Evolutionary conservation across 2,888 invertebrate species (phyloP).

Genomic region (Eilema depressum): DNA sequence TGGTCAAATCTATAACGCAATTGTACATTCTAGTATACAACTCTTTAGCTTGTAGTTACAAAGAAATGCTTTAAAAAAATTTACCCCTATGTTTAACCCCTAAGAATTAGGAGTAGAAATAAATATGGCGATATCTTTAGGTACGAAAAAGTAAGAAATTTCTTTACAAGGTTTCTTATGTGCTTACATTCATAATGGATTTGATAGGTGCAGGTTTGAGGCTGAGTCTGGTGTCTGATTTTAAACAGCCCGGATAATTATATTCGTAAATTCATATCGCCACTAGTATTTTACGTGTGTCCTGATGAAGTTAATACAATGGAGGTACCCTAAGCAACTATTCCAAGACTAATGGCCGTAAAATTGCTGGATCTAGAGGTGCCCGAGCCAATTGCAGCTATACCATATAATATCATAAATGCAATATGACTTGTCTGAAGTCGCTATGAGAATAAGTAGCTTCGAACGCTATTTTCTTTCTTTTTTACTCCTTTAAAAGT

Average conservation of each 20-base stretch:
- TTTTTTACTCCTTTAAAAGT: background rate
- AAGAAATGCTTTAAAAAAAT: too few species aligned
- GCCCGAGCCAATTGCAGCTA: conserved; percentile 1
- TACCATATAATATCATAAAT: background rate
- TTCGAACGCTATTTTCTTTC: background rate
- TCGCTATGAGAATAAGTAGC: background rate
- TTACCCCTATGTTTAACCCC: too few species aligned
- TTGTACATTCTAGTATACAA: background rate
- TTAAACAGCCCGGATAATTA: too few species aligned
- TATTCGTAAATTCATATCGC: background rate
- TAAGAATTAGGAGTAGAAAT: too few species aligned
- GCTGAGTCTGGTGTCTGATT: too few species aligned
- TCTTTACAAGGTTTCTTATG: too few species aligned
- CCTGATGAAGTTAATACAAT: background rate
- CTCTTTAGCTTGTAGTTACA: too few species aligned
- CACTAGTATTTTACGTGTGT: background rate
- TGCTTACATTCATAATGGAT: too few species aligned
- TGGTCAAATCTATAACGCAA: background rate
- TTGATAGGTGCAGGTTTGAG: too few species aligned
- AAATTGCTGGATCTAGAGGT: conserved; percentile 18
- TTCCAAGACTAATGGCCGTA: conserved; percentile 6
- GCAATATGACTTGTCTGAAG: background rate
- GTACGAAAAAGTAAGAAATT: too few species aligned
- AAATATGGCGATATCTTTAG: too few species aligned
- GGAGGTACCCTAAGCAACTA: background rate